Evolutionary conservation across 2,797 vertebrate species (phyloP).

Genomic region (Sylvia borin): DNA sequence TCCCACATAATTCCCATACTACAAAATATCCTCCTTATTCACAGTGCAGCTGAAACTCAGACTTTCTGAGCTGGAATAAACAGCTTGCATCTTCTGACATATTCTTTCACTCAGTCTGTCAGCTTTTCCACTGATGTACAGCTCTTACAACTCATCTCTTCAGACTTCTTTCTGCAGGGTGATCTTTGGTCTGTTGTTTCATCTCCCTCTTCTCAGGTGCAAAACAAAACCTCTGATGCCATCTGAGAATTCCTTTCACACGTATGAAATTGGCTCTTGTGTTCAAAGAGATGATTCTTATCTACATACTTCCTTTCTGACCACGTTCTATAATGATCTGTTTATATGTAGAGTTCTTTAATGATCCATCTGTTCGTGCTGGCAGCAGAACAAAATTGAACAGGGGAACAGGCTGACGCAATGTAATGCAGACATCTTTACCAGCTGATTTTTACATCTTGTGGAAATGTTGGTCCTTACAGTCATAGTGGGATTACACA

Average conservation of each 20-base stretch:
- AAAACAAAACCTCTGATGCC: not conserved
- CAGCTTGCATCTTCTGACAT: not conserved
- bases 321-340: constrained; percentile 1
- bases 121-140: not conserved
- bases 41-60: not conserved
- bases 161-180: not conserved
- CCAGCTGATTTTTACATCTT: not conserved
- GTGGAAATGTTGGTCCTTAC: not conserved
- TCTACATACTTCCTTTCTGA: not conserved
- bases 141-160: not conserved
- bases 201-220: not conserved
- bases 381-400: constrained; percentile 26
- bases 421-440: not conserved
- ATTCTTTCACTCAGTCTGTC: not conserved
- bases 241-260: constrained; percentile 8
- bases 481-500: not conserved
- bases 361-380: constrained; percentile 42
- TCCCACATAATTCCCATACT: not conserved
- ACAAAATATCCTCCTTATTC: not conserved
- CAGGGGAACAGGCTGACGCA: constrained; percentile 10
- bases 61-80: not conserved
- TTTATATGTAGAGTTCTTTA: constrained; percentile 2
- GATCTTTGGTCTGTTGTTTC: not conserved
- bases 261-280: not conserved
- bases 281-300: constrained; percentile 2